Percentiles rank a stretch among this genome's conserved stretches.
These are phyloP conservation scores for Aptenodytes forsteri DNA, from an alignment of 2,113 vertebrate species.

Conservation along the genomic window DNA sequence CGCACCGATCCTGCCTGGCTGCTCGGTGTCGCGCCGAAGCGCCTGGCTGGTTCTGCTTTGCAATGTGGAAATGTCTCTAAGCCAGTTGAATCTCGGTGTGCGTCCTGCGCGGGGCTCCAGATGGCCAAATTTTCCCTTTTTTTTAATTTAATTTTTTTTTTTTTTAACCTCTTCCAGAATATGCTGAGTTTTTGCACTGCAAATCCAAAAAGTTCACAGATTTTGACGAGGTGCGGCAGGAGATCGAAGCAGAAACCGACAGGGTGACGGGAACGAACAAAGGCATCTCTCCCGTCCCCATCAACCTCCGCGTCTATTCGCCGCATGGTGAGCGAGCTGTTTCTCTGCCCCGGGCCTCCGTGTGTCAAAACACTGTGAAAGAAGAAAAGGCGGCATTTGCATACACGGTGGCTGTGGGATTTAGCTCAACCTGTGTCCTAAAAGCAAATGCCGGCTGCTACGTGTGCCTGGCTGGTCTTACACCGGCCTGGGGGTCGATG, in stretches of 20 bases:
- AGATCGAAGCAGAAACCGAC: constrained; percentile 94
- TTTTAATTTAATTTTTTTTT: no score
- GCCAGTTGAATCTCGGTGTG: fast-evolving
- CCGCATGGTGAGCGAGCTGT: constrained; percentile 81
- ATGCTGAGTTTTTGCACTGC: constrained; percentile 96
- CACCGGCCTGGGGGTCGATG: fast-evolving
- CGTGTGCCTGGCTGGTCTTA: fast-evolving
- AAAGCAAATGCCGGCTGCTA: fast-evolving
- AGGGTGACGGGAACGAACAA: constrained; percentile 94
- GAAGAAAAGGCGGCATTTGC: background rate
- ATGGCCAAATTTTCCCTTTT: fast-evolving
- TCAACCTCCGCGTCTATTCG: constrained; percentile 93
- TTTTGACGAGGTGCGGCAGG: constrained; percentile 92
- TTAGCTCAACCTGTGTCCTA: fast-evolving
- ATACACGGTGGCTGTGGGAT: fast-evolving
- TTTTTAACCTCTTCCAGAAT: constrained; percentile 73
- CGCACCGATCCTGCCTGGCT: no score
- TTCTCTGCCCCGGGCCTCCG: background rate
- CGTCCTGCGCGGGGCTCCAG: background rate
- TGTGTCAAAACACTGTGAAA: fast-evolving
- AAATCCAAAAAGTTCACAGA: constrained; percentile 96
- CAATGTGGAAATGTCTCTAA: fast-evolving
- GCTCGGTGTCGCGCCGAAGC: background rate
- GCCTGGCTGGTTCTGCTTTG: no score
- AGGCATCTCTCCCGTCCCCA: constrained; percentile 93